Evolutionary conservation across 2,888 invertebrate species (phyloP), one percentile per base, ranked within the genome.

Genomic region (Allacma fusca): DNA sequence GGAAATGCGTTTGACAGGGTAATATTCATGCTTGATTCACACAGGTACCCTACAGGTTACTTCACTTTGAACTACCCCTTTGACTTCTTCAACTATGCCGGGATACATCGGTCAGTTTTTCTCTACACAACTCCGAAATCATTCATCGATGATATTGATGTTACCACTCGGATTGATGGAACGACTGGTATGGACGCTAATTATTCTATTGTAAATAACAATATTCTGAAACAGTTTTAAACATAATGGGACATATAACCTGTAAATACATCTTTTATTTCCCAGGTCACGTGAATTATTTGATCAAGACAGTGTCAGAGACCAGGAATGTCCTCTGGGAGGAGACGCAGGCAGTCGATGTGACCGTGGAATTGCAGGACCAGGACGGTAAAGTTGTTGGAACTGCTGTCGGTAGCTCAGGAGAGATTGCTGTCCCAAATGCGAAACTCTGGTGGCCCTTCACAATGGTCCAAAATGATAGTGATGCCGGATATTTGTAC

Each of bases 81-180:
- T 86, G 98, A 72, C 26, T 98, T 98, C 88, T 98, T 96, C 89
- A 98, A 98, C 87, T 98, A 98, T 86, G 98, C 98, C 21, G 98
- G 98, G 7, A 97, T 98, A 80, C 96, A 98, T 86, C 91, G 98
- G 75, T 91, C 96, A 16, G 97, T 98, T 34, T 91, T 93, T 84
- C 87, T 98, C n/a, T 95, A 95, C 87, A 93, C 96, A 1, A 96
- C 95, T 1, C 97, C 97, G 1, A 89, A 88, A 80, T 89, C 90
- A 0, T 95, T 92, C 87, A 92, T 97, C 59, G 92, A 94, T 85
- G 97, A 97, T 86, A 92, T 98, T 78, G 76, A 70, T 1, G 69
- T 78, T 19, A 12, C 21, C 21, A 70, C 79, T 2, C 23, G 23
- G 1, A 43, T 74, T 23, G 26, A 59, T 44, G 78, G 78, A 24